A percentile compares a stretch with the other conserved stretches of the same genome.
phyloP scores from a whole-genome alignment of 2,888 invertebrate genomes.

The Neuroscelio doddi region DNA sequence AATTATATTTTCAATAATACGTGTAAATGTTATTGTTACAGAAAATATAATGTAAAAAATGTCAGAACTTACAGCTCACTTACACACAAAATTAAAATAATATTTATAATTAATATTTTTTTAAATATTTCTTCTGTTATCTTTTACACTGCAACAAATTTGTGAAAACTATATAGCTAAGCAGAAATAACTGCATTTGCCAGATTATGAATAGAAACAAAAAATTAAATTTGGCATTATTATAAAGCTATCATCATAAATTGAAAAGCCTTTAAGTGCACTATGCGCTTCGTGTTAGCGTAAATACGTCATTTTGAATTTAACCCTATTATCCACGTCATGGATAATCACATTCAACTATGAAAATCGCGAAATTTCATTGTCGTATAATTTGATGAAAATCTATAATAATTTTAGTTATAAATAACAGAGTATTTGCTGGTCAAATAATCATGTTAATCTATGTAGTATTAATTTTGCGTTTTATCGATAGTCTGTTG shows the following conservation, averaged over 20 bases:
- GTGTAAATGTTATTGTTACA: too few relatives aligned
- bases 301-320: constrained; percentile 20
- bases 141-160: too few relatives aligned
- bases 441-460: neutral
- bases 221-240: neutral
- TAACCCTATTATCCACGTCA: constrained; percentile 26
- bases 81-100: too few relatives aligned
- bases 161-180: too few relatives aligned
- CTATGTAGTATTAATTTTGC: neutral
- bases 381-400: constrained; percentile 11
- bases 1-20: too few relatives aligned
- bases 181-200: too few relatives aligned
- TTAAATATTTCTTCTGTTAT: too few relatives aligned
- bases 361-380: constrained; percentile 22
- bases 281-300: constrained; percentile 16
- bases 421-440: neutral
- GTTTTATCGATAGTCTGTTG: neutral
- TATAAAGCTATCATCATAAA: constrained; percentile 6
- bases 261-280: constrained; percentile 22
- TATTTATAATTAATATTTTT: too few relatives aligned
- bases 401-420: constrained; percentile 9
- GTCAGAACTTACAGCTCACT: too few relatives aligned
- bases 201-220: too few relatives aligned
- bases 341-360: constrained; percentile 21
- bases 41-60: too few relatives aligned